These are phyloP conservation scores for Caenorhabditis sp. DNA, from an alignment of 2,888 invertebrate species.

Conservation along the genomic window DNA sequence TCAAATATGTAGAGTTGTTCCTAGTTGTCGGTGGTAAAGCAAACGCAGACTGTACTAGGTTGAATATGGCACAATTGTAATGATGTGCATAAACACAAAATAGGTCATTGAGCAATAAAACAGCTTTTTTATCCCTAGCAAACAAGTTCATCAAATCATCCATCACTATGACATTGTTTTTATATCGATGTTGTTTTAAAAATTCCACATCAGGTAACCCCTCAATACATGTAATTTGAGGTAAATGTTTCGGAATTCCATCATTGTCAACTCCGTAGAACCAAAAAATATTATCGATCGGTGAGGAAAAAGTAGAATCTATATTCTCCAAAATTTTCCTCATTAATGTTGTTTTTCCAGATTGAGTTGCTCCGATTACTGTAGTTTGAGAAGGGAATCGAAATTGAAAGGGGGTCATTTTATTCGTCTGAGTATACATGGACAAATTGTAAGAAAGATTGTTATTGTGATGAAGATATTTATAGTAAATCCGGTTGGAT, in stretches of 20 bases:
- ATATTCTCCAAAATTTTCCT: conserved; percentile 31
- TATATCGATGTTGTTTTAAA: conserved; percentile 14
- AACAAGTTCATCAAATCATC: conserved; percentile 52
- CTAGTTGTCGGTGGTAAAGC: conserved; percentile 27
- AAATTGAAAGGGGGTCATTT: conserved; percentile 12
- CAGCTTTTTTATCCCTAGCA: conserved; percentile 9
- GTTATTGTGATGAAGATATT: conserved; percentile 7
- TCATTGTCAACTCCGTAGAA: conserved; percentile 31
- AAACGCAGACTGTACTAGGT: conserved; percentile 41
- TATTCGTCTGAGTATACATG: too few relatives aligned
- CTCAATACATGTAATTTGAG: conserved; percentile 13
- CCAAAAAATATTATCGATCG: conserved; percentile 47
- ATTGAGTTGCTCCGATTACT: conserved; percentile 34
- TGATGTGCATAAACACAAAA: conserved; percentile 53
- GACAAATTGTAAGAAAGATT: background rate
- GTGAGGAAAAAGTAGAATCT: background rate
- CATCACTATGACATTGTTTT: conserved; percentile 16
- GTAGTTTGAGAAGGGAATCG: conserved; percentile 31
- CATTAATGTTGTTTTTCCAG: conserved; percentile 42
- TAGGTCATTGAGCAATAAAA: conserved; percentile 26
- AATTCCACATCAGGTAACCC: conserved; percentile 37
- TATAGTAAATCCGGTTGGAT: background rate
- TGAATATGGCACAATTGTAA: conserved; percentile 38
- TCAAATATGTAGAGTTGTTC: conserved; percentile 26
- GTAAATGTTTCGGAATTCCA: conserved; percentile 31